Percentiles rank a stretch among this genome's conserved stretches.
Evolutionary conservation across 2,113 vertebrate species (phyloP).

Genomic region (Cyprinodon variegatus): DNA sequence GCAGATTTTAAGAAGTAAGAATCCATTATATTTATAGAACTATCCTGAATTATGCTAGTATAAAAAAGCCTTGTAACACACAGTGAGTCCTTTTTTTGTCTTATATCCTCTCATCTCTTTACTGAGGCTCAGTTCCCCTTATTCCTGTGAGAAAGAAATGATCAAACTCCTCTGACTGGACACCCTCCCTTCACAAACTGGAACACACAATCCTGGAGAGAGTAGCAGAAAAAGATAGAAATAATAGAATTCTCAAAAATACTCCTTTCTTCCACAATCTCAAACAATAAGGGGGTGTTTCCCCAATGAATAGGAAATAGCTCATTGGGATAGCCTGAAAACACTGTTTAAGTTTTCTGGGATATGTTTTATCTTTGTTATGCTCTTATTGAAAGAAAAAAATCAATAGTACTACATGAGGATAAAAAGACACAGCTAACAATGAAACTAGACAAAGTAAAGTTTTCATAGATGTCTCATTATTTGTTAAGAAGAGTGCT

Average conservation of each 20-base stretch:
- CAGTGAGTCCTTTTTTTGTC: constrained; percentile 60
- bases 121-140: constrained; percentile 42
- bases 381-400: constrained; percentile 61
- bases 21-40: constrained; percentile 60
- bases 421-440: constrained; percentile 63
- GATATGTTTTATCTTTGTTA: constrained; percentile 69
- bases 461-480: constrained; percentile 60
- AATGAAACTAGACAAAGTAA: constrained; percentile 63
- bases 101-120: constrained; percentile 18
- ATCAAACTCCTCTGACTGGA: constrained; percentile 76
- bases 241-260: constrained; percentile 48
- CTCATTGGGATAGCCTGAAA: constrained; percentile 63
- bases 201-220: constrained; percentile 58
- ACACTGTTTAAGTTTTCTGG: constrained; percentile 62
- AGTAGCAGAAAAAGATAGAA: constrained; percentile 58
- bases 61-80: constrained; percentile 44
- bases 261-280: constrained; percentile 62
- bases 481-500: constrained; percentile 59
- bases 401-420: constrained; percentile 66
- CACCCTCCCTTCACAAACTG: constrained; percentile 62
- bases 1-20: constrained; percentile 70
- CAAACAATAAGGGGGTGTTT: constrained; percentile 63
- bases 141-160: constrained; percentile 60
- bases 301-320: constrained; percentile 62
- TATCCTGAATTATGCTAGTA: constrained; percentile 53